Base-by-base conservation (phyloP, 2,797 vertebrate genomes). In the Natrix natrix region DNA sequence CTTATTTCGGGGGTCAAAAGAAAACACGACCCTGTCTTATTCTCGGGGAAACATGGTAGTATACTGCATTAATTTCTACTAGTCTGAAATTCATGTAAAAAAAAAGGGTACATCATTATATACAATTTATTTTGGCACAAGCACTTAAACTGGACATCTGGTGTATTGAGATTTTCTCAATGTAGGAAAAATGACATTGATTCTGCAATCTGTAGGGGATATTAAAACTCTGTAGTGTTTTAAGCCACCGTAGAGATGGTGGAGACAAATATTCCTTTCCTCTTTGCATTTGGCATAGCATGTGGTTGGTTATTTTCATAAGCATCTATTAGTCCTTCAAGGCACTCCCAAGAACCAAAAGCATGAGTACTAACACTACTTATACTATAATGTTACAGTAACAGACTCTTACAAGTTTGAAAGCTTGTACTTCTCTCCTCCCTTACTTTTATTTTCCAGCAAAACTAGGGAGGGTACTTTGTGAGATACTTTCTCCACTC, bases 251-350 rank as follows among this genome's bases (percentile, higher is more conserved):
- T 63, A 92, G 13, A 48, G 12, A 93, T 37, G 37, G 63, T 43
- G 22, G 8, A 87, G 86, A 74, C 37, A 96, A 96, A 83, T 0
- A 4, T 32, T 93, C 1, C 43, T 91, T 95, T 94, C 94, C 93
- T 94, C 55, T 59, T 92, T 88, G 93, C 55, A 93, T 89, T 93
- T 86, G 90, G 59, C 2, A 92, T 63, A 91, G 48, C 91, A 48
- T 59, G 92, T 52, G 57, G 10, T 3, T 4, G 2, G 32, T 43
- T 91, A 93, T 92, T 56, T 61, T 94, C 66, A 37, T 1, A 78
- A 74, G 48, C 59, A 86, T 90, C 69, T 57, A 17, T 92, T 20
- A 83, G 20, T 8, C 74, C 74, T 83, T 83, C 37, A 48, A 83
- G 37, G 74, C 48, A 48, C 37, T 20, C 20, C 74, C 43, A 48